phyloP scores from a whole-genome alignment of 2,113 vertebrate species.

The Anas platyrhynchos region DNA sequence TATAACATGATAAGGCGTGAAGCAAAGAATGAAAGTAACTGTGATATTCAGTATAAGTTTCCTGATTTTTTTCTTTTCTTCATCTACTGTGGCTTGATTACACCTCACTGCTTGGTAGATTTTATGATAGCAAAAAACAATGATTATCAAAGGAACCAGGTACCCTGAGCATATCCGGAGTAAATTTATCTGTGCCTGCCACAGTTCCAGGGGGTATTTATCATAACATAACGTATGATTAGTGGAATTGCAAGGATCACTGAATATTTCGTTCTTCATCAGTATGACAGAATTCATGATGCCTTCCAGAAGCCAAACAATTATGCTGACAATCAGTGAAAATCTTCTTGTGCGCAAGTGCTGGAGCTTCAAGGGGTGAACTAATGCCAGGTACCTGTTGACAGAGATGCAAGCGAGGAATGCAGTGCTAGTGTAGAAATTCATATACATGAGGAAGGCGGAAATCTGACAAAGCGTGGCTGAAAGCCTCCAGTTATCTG shows the following conservation, averaged over 20 bases:
- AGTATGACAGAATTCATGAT: constrained; percentile 79
- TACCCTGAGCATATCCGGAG: constrained; percentile 81
- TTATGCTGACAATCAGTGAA: constrained; percentile 70
- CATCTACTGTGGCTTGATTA: constrained; percentile 82
- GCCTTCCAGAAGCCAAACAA: constrained; percentile 81
- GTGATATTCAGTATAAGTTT: constrained; percentile 80
- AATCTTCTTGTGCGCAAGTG: constrained; percentile 79
- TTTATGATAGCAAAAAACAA: constrained; percentile 80
- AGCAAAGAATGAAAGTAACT: constrained; percentile 82
- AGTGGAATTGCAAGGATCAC: constrained; percentile 35
- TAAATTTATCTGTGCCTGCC: constrained; percentile 66
- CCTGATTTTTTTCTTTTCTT: constrained; percentile 81
- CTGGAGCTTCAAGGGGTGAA: constrained; percentile 82
- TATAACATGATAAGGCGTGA: constrained; percentile 84
- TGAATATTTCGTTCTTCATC: constrained; percentile 64
- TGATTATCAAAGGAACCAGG: constrained; percentile 76
- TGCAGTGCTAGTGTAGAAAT: constrained; percentile 86
- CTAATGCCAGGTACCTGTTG: constrained; percentile 87
- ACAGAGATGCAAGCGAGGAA: constrained; percentile 89
- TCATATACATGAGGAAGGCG: constrained; percentile 80
- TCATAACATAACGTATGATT: constrained; percentile 81
- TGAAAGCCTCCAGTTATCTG: constrained; percentile 79
- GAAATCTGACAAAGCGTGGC: constrained; percentile 67
- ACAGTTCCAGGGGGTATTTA: constrained; percentile 74
- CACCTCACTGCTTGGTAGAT: constrained; percentile 79